phyloP scores from a whole-genome alignment of 2,797 vertebrate species.

The Chaunax sp. region DNA sequence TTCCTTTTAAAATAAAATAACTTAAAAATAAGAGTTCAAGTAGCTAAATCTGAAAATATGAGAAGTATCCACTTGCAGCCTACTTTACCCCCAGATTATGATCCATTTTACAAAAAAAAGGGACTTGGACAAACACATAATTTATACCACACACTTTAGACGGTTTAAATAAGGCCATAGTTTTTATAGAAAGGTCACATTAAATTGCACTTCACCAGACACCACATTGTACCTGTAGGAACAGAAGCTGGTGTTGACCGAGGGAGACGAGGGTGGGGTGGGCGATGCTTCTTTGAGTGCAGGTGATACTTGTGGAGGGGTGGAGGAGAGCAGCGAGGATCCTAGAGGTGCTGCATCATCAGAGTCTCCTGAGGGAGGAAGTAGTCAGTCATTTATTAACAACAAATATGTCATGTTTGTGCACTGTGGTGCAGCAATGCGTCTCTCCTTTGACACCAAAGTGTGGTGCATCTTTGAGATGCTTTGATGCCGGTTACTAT shows the following conservation, averaged over 20 bases:
- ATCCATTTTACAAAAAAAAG: too few relatives aligned
- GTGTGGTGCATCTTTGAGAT: not conserved
- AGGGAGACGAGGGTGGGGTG: conserved; percentile 96
- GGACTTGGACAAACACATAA: too few relatives aligned
- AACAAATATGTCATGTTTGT: not conserved
- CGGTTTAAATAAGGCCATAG: not conserved
- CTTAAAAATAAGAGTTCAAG: too few relatives aligned
- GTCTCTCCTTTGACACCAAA: not conserved
- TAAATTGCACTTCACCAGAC: not conserved
- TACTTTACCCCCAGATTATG: too few relatives aligned
- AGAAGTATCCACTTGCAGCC: too few relatives aligned
- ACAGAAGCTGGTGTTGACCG: conserved; percentile 89
- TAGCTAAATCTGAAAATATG: too few relatives aligned
- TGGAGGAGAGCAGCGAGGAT: conserved; percentile 89
- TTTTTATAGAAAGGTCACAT: not conserved
- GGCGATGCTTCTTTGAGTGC: conserved; percentile 94
- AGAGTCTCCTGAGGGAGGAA: conserved; percentile 89
- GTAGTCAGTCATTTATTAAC: not conserved
- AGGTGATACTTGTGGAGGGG: conserved; percentile 91
- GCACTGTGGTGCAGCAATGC: not conserved
- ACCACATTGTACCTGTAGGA: conserved; percentile 85
- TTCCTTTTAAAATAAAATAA: not conserved
- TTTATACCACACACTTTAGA: too few relatives aligned
- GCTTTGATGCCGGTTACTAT: not conserved
- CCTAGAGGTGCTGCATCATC: conserved; percentile 92